Conservation (phyloP, 2,888 invertebrate genomes). For the Tetragonula carbonaria region DNA sequence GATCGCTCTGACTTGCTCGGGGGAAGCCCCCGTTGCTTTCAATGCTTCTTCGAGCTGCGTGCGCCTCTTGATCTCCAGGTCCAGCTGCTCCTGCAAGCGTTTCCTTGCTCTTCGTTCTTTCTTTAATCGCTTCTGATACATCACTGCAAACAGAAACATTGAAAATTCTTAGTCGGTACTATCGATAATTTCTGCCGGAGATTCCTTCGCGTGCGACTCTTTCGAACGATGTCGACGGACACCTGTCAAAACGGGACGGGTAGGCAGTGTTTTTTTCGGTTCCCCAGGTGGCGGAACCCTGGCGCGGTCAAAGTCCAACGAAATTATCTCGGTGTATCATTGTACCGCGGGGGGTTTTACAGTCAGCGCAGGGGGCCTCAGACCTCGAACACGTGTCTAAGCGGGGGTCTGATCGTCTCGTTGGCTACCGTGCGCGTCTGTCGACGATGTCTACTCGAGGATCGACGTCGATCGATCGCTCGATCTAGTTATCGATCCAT, state of each 20-base stretch:
- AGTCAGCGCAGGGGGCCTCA: constrained; percentile 57
- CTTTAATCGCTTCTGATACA: constrained; percentile 95
- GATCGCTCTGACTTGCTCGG: constrained; percentile 91
- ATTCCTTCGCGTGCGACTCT: constrained; percentile 11
- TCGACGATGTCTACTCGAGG: constrained; percentile 23
- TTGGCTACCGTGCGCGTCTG: constrained; percentile 68
- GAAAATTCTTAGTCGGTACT: neutral
- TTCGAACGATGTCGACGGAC: constrained; percentile 32
- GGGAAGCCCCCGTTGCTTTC: constrained; percentile 90
- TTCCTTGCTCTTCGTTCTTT: constrained; percentile 93
- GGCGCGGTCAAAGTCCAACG: constrained; percentile 73
- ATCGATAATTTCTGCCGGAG: neutral
- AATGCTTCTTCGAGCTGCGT: constrained; percentile 92
- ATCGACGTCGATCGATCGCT: constrained; percentile 47
- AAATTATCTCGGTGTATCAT: constrained; percentile 76
- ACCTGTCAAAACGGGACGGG: constrained; percentile 50
- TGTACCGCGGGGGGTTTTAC: constrained; percentile 80
- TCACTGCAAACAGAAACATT: constrained; percentile 87
- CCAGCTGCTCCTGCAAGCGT: constrained; percentile 93
- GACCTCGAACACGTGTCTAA: constrained; percentile 57
- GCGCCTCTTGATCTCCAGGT: constrained; percentile 91
- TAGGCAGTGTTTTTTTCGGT: constrained; percentile 52
- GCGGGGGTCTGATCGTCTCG: constrained; percentile 72
- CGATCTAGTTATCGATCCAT: constrained; percentile 39
- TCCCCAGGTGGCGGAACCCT: constrained; percentile 78